phyloP scores from a whole-genome alignment of 1,140 invertebrate species.

The Muscidifurax raptorellus region DNA sequence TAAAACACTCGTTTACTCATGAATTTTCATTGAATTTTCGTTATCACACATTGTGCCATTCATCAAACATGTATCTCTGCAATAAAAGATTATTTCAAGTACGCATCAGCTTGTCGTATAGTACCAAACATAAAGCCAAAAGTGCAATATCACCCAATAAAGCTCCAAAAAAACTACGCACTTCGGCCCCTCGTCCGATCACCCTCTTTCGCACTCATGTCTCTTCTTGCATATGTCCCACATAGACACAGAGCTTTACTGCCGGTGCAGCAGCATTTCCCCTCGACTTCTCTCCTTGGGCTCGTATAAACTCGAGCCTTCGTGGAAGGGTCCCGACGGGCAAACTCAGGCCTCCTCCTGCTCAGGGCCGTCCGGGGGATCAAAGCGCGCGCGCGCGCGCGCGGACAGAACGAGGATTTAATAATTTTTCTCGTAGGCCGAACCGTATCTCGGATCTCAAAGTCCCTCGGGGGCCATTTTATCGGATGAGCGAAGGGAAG shows the following conservation, averaged over 20 bases:
- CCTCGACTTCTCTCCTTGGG: constrained; percentile 11
- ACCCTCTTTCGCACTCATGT: background rate
- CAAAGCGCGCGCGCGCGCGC: background rate
- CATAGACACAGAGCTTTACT: constrained; percentile 13
- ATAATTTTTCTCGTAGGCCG: constrained; percentile 37
- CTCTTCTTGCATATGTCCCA: constrained; percentile 14
- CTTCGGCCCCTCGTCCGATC: background rate
- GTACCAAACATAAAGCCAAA: background rate
- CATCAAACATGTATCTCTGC: background rate
- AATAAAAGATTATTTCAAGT: background rate
- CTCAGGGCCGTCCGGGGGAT: constrained; percentile 21
- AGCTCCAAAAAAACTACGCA: background rate
- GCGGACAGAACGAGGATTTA: constrained; percentile 35
- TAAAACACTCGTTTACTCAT: background rate
- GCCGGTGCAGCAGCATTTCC: constrained; percentile 4
- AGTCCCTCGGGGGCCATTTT: constrained; percentile 3
- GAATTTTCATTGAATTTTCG: background rate
- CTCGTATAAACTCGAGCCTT: constrained; percentile 18
- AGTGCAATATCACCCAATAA: constrained; percentile 2
- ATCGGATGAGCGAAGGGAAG: constrained; percentile 17
- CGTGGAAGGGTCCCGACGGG: background rate
- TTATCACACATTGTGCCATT: background rate
- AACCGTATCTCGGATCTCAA: constrained; percentile 12
- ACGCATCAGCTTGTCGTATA: background rate
- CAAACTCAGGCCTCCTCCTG: background rate